Base-by-base conservation (phyloP, 2,113 vertebrate species). In the Tychaedon coryphoeus region DNA sequence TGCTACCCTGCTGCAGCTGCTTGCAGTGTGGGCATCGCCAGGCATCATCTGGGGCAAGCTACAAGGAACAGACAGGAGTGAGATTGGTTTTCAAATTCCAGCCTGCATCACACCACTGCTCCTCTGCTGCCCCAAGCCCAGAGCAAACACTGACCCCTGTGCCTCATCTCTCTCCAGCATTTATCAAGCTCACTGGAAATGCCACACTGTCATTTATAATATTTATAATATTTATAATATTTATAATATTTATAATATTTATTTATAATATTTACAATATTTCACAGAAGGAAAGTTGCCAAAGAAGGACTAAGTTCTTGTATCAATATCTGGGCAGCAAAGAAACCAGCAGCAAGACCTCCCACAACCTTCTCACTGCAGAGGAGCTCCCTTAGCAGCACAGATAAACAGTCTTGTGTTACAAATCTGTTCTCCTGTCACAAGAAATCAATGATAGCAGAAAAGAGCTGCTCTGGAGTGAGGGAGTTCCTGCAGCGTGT, bases 11-110 rank as follows among this genome's bases (percentile, higher is more conserved):
- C 97, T 99, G 99, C 92, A 99, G 98, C 98, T 99, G 99, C 97
- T 99, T 99, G 94, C 99, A 99, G 97, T 99, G 99, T 7, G 99
- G 99, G 96, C 99, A 99, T 84, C 99, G 98, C 99, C 99, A 99
- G 28, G 99, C 99, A 2, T 99, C 99, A 28, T 99, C 99, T 3
- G 99, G 99, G 85, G 99, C 99, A 94, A 99, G 98, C 99, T 99
- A 94, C 79, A 97, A 97, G 81, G 31, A 86, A 95, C 4, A 58
- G 51, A 43, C 25, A n/a, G 2, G 2, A 48, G 43, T 12, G 18
- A 10, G 34, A 19, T 50, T 36, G 90, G 79, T 50, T 48, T 57
- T 10, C 69, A 75, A 51, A 64, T 58, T 40, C 33, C 43, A 48
- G n/a, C 8, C n/a, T 62, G 22, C 38, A 24, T 25, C 10, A n/a